Base-by-base conservation (phyloP, 2,113 vertebrate genomes). In the Monarcha castaneiventris region DNA sequence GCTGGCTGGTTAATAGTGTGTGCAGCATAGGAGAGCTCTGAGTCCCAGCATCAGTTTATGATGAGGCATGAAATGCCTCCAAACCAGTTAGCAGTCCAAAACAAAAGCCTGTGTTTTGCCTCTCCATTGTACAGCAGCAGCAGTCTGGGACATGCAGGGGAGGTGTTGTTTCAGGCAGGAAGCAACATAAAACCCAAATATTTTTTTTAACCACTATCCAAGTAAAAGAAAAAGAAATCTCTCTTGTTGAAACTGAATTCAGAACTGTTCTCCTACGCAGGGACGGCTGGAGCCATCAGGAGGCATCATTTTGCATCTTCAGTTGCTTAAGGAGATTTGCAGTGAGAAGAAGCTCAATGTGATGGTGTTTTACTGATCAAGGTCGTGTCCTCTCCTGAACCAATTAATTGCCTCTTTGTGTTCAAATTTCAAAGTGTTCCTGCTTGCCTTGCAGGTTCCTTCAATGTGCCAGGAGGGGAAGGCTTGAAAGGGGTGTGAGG, bases 21-120 rank as follows among this genome's bases (percentile, higher is more conserved):
- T 5, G 19, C 56, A 92, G 35, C 63, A 66, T 5, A 61, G 64
- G 44, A 91, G 69, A 87, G 44, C 44, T 91, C 63, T 87, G 77
- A 94, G 49, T 59, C n/a, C 51, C 78, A 56, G 62, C 69, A 58
- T 51, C 1, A 0, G 56, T 80, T 63, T 62, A 16, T 8, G 61
- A 84, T 37, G 87, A 94, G 68, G 64, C 61, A 79, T 33, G 20
- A 94, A 90, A 79, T 64, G 79, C 52, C 73, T 95, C 76, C 75
- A 77, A 93, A 58, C 18, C 73, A 88, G 51, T 25, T 35, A 92
- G 54, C 1, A 75, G 62, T 49, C 44, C 73, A 84, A 78, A 93
- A 75, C 69, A 94, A 96, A 87, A 86, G 44, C n/a, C 33, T 69
- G 13, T 51, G 48, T 84, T 91, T 89, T 71, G 30, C 72, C 26